Evolutionary conservation across 37 sponge, comb jelly and placozoan genomes (phyloP), one percentile per base, ranked within the genome.

Genomic region (Tethya wilhelma): DNA sequence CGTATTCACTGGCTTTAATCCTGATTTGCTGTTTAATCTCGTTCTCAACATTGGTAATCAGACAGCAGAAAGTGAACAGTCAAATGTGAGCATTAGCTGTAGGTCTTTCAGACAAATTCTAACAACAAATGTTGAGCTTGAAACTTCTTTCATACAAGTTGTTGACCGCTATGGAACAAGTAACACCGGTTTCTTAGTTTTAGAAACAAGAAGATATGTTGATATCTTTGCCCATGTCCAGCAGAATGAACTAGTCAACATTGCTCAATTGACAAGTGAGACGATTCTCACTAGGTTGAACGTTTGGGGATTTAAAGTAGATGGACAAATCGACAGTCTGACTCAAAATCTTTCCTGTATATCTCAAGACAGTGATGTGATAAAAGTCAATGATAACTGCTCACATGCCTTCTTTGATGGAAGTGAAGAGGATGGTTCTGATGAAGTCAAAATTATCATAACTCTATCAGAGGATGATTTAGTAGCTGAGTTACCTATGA

Each of bases 331-430:
- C 1, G 28, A 6, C 1, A 5, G 9, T 1, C 7, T 68, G 19
- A 28, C 75, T 5, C 20, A n/a, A 34, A 44, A 71, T 42, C 53
- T 72, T 22, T n/a, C 29, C 1, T 89, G 90, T 40, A 67, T 29
- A 1, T 70, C 74, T 31, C 34, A 42, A 2, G 58, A 86, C 49
- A 2, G 31, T 5, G 23, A 39, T 12, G 44, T 84, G 23, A 49
- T 92, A 28, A 78, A 92, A 64, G 85, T 88, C 0, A 29, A 33
- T 22, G 17, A 55, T 25, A 32, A 82, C 36, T 93, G 93, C 56
- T 82, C 83, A 2, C 1, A 4, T 17, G 81, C 71, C 5, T 93
- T 36, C 33, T 76, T 93, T 70, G 49, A 84, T 63, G 93, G 93
- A 9, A 34, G 63, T n/a, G 93, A 93, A 43, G 76, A 34, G 2